These are phyloP conservation scores for Epinephelus malabaricus DNA, from an alignment of 2,797 vertebrate species.

Conservation along the genomic window DNA sequence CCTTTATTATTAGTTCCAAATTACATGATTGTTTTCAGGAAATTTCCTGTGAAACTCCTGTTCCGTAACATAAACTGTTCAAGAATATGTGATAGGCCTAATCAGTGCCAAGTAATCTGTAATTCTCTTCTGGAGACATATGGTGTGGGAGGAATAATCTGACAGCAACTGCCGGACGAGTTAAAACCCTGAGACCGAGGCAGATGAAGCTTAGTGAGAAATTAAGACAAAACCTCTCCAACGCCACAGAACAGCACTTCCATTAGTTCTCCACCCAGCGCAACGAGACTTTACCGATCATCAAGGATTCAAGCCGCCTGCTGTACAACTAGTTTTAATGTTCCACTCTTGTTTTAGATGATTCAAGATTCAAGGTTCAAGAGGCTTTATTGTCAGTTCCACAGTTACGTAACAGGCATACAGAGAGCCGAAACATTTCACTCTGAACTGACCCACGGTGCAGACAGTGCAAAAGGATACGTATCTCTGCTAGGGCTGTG, in stretches of 20 bases:
- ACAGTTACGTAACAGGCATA: no score
- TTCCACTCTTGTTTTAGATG: no score
- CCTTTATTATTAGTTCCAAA: background rate
- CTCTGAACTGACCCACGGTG: no score
- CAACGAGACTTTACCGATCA: background rate
- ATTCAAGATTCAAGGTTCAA: no score
- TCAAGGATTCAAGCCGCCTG: background rate
- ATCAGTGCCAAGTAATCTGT: constrained; percentile 26
- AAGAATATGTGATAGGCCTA: background rate
- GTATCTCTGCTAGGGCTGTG: no score
- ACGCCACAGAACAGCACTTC: background rate
- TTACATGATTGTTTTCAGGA: background rate
- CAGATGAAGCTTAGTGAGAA: constrained; percentile 54
- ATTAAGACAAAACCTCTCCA: constrained; percentile 43
- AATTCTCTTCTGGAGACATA: constrained; percentile 44
- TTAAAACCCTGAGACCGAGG: constrained; percentile 38
- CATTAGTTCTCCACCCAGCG: background rate
- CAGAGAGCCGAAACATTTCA: no score
- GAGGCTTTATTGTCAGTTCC: no score
- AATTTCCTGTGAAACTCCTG: background rate
- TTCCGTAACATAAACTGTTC: background rate
- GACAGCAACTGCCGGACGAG: background rate
- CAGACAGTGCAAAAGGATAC: no score
- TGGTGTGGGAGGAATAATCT: constrained; percentile 66
- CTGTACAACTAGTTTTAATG: no score